Evolutionary conservation across 2,888 invertebrate genomes (phyloP), one percentile per base, ranked within the genome.

Genomic region (Trimorus sp.): DNA sequence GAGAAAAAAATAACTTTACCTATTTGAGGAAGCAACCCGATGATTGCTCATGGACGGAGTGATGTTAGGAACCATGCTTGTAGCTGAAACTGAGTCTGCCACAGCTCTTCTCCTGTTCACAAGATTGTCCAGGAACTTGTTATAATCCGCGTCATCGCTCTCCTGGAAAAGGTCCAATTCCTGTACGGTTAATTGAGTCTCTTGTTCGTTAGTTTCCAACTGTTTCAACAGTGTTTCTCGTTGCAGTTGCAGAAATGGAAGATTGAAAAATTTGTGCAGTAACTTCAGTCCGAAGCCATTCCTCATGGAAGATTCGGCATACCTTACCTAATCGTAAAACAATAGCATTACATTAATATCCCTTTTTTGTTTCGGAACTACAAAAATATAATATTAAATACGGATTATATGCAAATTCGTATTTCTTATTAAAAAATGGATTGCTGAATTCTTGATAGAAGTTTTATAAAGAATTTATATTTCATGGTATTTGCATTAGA

Each of bases 271-370:
- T 92, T 97, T 97, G 93, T 99, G 98, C 66, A 99, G 93, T 82
- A 97, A 94, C 89, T 97, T 96, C 71, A 99, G 92, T 4, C 99
- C 99, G 92, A 98, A 98, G 0, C 98, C 98, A 92, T 98, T 98
- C 88, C 97, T 94, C 98, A 98, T 98, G 2, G 98, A 98, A 0
- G 97, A 95, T 91, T 98, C 98, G 0, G 97, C 96, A 90, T 97
- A 98, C 40, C 97, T 94, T 16, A 98, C 94, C 89, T 96, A 51
- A 51, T 51, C 3, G 11, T 9, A 26, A 26, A 26, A 26, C 4
- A 1, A 26, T 26, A 1, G 26, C 26, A 26, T 26, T 26, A 26
- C 26, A 26, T 26, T 4, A 26, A 3, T 4, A 26, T 26, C 4
- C 26, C 26, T 26, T 26, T 26, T n/a, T n/a, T n/a, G n/a, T n/a